These are phyloP conservation scores for Sebastes reedi DNA, from an alignment of 2,797 vertebrate genomes.

Conservation along the genomic window DNA sequence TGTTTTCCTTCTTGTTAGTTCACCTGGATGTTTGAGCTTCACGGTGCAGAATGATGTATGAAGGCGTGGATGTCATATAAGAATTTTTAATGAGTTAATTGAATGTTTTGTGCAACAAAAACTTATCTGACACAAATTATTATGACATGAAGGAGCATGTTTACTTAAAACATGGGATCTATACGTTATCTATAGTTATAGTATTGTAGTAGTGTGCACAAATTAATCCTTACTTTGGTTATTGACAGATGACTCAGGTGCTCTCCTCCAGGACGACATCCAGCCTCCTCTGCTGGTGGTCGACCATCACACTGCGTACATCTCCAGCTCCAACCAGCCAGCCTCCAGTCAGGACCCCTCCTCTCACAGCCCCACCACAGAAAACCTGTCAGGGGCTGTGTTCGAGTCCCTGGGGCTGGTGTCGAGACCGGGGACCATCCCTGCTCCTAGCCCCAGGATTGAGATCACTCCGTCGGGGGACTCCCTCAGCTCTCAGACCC, in stretches of 20 bases:
- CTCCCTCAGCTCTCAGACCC: constrained; percentile 85
- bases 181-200: background rate
- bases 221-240: background rate
- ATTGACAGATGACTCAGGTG: constrained; percentile 83
- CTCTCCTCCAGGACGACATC: constrained; percentile 80
- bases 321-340: constrained; percentile 78
- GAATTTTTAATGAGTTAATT: background rate
- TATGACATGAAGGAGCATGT: background rate
- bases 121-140: background rate
- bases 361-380: constrained; percentile 34
- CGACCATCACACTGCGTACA: constrained; percentile 78
- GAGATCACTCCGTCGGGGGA: constrained; percentile 96
- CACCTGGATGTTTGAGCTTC: background rate
- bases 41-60: background rate
- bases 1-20: background rate
- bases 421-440: constrained; percentile 79
- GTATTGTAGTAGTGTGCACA: background rate
- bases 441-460: constrained; percentile 91
- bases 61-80: background rate
- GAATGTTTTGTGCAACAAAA: background rate
- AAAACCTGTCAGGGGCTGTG: constrained; percentile 17
- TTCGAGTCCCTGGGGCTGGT: constrained; percentile 77
- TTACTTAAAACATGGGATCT: background rate
- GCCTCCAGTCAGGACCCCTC: constrained; percentile 73
- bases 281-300: constrained; percentile 84